phyloP scores from a whole-genome alignment of 2,888 invertebrate species.

The Herminia tarsipennalis region DNA sequence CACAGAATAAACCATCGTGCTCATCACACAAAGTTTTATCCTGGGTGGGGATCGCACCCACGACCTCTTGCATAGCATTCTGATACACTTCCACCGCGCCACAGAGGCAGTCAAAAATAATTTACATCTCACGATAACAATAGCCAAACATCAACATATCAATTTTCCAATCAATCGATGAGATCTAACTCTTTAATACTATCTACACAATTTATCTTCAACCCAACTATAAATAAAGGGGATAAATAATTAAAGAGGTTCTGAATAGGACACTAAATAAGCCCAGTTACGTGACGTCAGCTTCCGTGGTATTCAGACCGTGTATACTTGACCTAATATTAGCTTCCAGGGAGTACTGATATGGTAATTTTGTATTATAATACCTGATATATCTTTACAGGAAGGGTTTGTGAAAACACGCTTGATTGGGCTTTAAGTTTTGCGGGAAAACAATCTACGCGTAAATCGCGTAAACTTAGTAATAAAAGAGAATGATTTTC shows the following conservation, averaged over 20 bases:
- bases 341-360: conserved; percentile 2
- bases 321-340: conserved; percentile 36
- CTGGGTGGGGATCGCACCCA: no score
- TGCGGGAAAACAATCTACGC: no score
- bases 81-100: no score
- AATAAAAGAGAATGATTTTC: no score
- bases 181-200: conserved; percentile 45
- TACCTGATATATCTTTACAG: no score
- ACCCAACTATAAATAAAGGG: conserved; percentile 35
- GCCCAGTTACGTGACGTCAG: conserved; percentile 47
- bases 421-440: no score
- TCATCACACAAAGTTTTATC: no score
- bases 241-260: conserved; percentile 68
- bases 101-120: neutral
- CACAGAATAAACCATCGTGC: no score
- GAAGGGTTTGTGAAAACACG: no score
- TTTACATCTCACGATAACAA: neutral
- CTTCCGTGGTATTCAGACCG: conserved; percentile 60
- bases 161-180: conserved; percentile 16
- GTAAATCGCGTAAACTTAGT: no score
- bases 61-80: no score
- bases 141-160: conserved; percentile 7
- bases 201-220: conserved; percentile 59
- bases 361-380: conserved; percentile 10
- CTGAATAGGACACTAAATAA: conserved; percentile 71